Evolutionary conservation across 2,797 vertebrate genomes (phyloP), one percentile per base, ranked within the genome.

Genomic region (Paramormyrops hopkinsi): DNA sequence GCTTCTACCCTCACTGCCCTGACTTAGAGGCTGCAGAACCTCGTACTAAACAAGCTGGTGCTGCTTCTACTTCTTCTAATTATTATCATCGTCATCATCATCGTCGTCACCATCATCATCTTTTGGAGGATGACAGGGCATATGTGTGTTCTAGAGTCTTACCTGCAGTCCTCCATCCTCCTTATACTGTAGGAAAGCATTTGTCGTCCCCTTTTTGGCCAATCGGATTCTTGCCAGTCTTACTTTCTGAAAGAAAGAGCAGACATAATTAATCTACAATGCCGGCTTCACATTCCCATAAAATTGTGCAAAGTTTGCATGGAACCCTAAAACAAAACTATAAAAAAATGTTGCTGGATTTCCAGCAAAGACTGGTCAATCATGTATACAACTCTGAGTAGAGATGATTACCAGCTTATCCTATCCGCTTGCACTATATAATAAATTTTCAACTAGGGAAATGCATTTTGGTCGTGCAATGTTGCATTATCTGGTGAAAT

Each of bases 161-260:
- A 96, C 96, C 95, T 95, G 93, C 5, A 97, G 92, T 44, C 95
- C 95, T 76, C 96, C 95, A 4, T 96, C 96, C 90, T 97, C 97
- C 93, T 98, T 98, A 93, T 97, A 98, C 90, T 96, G 97, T 88
- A 98, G 95, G 95, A 97, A 98, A 88, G 97, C 97, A 1, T 97
- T 98, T 90, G 96, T 95, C 85, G 97, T 97, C 90, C 96, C 96
- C 90, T 97, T 98, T 93, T 98, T 98, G 6, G 97, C 96, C 95
- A 98, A 94, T 14, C 97, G 97, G 92, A 98, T 98, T 88, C 97
- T 96, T 91, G 97, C 96, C 92, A 97, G 93, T 51, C 97, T 97
- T 54, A 97, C 97, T 95, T 98, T 98, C 97, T 98, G 94, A 92
- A 41, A 82, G 91, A 93, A 88, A 91, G 59, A 88, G 89, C 2